A percentile compares a stretch with the other conserved stretches of the same genome.
Conservation (phyloP, 2,113 vertebrate genomes). For the Grammomys dolichurus region DNA sequence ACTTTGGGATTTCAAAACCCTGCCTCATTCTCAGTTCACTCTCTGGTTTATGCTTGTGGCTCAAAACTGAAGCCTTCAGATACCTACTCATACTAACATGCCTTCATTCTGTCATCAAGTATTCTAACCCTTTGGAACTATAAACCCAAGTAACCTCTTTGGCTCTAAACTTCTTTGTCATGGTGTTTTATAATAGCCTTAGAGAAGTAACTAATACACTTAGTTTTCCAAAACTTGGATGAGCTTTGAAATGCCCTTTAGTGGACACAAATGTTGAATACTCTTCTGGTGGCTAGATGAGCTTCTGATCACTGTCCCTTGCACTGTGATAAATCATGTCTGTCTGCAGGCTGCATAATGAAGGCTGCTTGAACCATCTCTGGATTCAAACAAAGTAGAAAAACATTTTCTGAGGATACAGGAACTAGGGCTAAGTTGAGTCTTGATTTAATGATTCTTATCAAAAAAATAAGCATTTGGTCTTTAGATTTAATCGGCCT, state of each 20-base stretch:
- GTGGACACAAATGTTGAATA: background rate
- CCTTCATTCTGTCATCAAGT: background rate
- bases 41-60: background rate
- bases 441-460: slow-evolving; percentile 87
- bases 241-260: slow-evolving; percentile 58
- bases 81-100: background rate
- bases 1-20: background rate
- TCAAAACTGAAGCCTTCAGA: background rate
- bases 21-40: background rate
- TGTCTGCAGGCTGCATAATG: slow-evolving; percentile 79
- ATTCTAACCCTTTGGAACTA: too few relatives aligned
- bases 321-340: slow-evolving; percentile 77
- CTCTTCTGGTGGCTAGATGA: slow-evolving; percentile 77
- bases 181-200: background rate
- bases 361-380: slow-evolving; percentile 71
- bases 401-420: slow-evolving; percentile 80
- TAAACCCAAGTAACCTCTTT: background rate
- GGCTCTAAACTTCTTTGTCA: background rate
- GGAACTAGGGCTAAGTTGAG: slow-evolving; percentile 81
- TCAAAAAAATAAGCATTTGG: slow-evolving; percentile 88
- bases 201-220: background rate
- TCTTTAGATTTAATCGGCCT: slow-evolving; percentile 86
- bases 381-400: slow-evolving; percentile 71
- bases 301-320: slow-evolving; percentile 74
- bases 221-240: background rate